Evolutionary conservation across 2,797 vertebrate genomes (phyloP).

Genomic region (Myioborus melanocephalus): DNA sequence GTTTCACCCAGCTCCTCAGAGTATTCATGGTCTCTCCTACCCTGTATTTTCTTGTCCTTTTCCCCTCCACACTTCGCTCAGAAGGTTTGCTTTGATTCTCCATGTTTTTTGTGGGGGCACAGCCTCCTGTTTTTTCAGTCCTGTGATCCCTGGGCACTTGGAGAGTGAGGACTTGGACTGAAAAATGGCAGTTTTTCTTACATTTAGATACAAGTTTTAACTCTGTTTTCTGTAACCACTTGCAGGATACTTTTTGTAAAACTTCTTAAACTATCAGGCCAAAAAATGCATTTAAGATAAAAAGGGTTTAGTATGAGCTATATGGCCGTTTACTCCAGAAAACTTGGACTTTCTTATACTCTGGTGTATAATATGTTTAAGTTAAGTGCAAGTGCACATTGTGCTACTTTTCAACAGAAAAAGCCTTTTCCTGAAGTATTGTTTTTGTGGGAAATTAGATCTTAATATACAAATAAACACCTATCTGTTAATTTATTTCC

Average conservation of each 20-base stretch:
- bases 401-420: background rate
- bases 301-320: background rate
- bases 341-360: background rate
- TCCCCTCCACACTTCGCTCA: background rate
- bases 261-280: background rate
- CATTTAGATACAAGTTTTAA: background rate
- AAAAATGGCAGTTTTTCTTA: accelerated
- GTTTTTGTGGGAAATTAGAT: background rate
- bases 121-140: background rate
- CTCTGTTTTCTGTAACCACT: background rate
- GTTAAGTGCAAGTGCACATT: background rate
- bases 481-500: background rate
- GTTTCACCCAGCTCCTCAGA: background rate
- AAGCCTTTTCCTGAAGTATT: background rate
- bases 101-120: background rate
- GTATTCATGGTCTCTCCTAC: background rate
- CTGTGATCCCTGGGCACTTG: background rate
- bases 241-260: background rate
- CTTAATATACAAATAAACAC: background rate
- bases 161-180: background rate
- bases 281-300: background rate
- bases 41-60: background rate
- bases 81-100: background rate
- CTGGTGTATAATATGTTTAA: background rate
- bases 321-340: background rate